Percentiles rank a stretch among this genome's conserved stretches.
Conservation (phyloP, 2,888 invertebrate genomes). For the Uloborus plumipes region DNA sequence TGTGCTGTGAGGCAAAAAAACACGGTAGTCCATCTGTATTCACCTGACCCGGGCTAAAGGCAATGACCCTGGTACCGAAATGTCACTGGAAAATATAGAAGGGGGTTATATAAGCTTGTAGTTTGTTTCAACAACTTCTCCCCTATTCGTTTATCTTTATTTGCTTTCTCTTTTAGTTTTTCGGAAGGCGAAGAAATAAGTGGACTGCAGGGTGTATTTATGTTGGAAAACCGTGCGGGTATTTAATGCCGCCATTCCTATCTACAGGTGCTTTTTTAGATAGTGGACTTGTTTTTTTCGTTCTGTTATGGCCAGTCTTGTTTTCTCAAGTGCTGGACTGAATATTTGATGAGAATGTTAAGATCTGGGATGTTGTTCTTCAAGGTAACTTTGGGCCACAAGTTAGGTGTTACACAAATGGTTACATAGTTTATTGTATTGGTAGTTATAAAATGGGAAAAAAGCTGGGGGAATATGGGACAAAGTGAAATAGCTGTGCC, state of each 20-base stretch:
- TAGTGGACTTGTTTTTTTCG: too few relatives aligned
- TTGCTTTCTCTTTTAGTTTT: neutral
- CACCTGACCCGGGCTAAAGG: slow-evolving; percentile 33
- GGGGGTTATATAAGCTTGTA: neutral
- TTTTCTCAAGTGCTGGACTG: too few relatives aligned
- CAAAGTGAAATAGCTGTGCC: too few relatives aligned
- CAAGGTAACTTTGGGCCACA: too few relatives aligned
- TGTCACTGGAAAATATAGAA: neutral
- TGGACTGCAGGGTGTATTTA: slow-evolving; percentile 20
- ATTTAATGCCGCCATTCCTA: slow-evolving; percentile 16
- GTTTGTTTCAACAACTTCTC: slow-evolving; percentile 4
- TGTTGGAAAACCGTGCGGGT: slow-evolving; percentile 29
- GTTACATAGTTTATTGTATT: too few relatives aligned
- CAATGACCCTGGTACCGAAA: slow-evolving; percentile 34
- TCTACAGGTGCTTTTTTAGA: neutral
- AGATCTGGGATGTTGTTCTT: too few relatives aligned
- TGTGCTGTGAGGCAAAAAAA: slow-evolving; percentile 12
- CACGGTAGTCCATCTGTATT: slow-evolving; percentile 28
- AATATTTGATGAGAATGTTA: too few relatives aligned
- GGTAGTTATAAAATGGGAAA: too few relatives aligned
- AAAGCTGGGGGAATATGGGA: too few relatives aligned
- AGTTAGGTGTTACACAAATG: too few relatives aligned
- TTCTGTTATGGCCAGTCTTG: too few relatives aligned
- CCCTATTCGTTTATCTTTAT: neutral
- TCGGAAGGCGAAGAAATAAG: slow-evolving; percentile 9